Conservation (phyloP, 2,113 vertebrate species). For the Sterna hirundo region DNA sequence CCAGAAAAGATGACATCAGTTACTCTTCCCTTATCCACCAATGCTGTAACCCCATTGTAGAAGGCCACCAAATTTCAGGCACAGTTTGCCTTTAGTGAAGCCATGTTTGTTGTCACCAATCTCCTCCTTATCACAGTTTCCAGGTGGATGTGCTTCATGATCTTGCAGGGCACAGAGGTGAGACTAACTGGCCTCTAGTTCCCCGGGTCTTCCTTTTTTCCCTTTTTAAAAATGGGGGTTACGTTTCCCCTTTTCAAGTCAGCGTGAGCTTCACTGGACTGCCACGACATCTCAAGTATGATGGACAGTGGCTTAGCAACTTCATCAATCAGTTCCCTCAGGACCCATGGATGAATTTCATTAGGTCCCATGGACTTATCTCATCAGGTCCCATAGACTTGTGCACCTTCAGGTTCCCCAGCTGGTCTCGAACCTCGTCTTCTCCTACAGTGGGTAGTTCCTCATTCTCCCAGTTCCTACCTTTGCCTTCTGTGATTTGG, state of each 20-base stretch:
- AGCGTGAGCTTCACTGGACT: neutral
- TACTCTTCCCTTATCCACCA: neutral
- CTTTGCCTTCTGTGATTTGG: neutral
- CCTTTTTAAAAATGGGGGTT: neutral
- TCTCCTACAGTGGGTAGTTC: neutral
- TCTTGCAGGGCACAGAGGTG: neutral
- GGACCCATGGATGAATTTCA: neutral
- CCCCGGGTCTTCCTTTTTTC: neutral
- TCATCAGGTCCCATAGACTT: neutral
- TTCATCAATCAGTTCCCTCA: neutral
- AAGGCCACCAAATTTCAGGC: neutral
- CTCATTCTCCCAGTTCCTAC: neutral
- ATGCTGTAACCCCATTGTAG: neutral
- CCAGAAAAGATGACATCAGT: neutral
- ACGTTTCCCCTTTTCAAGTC: neutral
- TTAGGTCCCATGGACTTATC: neutral
- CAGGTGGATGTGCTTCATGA: neutral
- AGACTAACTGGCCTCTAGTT: neutral
- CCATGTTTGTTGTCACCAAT: neutral
- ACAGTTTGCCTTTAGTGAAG: neutral
- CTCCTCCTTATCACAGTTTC: neutral
- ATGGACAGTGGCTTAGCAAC: neutral
- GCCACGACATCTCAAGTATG: neutral
- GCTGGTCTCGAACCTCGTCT: neutral
- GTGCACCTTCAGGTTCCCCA: neutral